Evolutionary conservation across 2,888 invertebrate genomes (phyloP).

Genomic region (Teinopalpus imperialis): DNA sequence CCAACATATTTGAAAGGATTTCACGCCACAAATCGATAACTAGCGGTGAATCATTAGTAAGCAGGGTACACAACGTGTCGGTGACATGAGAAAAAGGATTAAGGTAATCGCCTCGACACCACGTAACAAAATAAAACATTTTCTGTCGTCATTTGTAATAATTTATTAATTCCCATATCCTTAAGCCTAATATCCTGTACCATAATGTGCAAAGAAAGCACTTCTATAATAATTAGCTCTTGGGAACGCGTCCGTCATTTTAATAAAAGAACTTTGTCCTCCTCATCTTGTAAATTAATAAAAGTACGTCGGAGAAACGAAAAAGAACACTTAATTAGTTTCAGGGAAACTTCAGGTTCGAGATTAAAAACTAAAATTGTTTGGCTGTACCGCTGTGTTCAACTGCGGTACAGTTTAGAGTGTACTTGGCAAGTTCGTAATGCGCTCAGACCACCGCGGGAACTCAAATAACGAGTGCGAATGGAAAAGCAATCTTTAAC

Average conservation of each 20-base stretch:
- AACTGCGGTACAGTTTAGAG: conserved; percentile 23
- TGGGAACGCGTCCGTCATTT: conserved; percentile 9
- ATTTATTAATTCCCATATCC: too few species aligned
- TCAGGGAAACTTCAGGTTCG: conserved; percentile 29
- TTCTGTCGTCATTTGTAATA: too few species aligned
- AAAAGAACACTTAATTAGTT: conserved; percentile 36
- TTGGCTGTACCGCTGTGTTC: conserved; percentile 1
- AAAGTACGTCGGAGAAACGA: conserved; percentile 25
- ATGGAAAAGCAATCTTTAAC: conserved; percentile 28
- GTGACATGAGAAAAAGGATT: too few species aligned
- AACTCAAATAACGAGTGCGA: conserved; percentile 27
- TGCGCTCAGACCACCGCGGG: conserved; percentile 18
- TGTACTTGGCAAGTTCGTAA: conserved; percentile 28
- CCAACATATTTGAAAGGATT: too few species aligned
- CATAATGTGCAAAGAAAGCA: too few species aligned
- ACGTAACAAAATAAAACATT: too few species aligned
- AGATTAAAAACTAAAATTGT: conserved; percentile 36
- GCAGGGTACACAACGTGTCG: too few species aligned
- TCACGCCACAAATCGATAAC: too few species aligned
- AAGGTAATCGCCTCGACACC: too few species aligned
- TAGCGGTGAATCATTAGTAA: too few species aligned
- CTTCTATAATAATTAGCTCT: conserved; percentile 11
- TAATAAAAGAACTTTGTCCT: conserved; percentile 25
- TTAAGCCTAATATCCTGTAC: too few species aligned
- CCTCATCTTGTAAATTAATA: conserved; percentile 23